A percentile compares a stretch with the other conserved stretches of the same genome.
phyloP scores from a whole-genome alignment of 2,888 invertebrate genomes.

The Tipula confusa region DNA sequence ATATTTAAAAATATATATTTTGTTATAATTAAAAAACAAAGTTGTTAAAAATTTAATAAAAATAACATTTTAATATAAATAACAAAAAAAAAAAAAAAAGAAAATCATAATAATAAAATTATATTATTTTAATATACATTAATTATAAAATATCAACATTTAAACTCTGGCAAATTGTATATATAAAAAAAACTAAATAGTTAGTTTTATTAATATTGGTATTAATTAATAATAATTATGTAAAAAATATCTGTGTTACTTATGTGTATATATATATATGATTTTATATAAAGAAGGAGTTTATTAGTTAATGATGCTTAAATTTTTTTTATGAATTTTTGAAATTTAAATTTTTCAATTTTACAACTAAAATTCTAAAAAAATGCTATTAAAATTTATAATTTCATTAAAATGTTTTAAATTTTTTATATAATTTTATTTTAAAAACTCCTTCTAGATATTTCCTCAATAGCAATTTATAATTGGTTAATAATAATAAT shows the following conservation, averaged over 20 bases:
- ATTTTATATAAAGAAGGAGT: conserved; percentile 7
- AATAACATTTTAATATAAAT: conserved; percentile 25
- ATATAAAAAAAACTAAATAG: conserved; percentile 17
- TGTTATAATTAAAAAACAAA: conserved; percentile 20
- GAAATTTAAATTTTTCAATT: neutral
- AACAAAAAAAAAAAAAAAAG: neutral
- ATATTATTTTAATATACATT: conserved; percentile 8
- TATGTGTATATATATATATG: neutral
- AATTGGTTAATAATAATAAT: neutral
- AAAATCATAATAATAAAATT: neutral
- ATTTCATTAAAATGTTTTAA: neutral
- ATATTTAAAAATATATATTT: neutral
- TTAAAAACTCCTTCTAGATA: conserved; percentile 13
- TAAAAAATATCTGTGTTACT: conserved; percentile 21
- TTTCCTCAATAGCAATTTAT: neutral
- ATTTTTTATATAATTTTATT: neutral
- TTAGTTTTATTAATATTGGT: conserved; percentile 25
- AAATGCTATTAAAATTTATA: neutral
- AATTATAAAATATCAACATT: conserved; percentile 25
- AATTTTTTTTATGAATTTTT: neutral
- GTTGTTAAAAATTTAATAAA: conserved; percentile 9
- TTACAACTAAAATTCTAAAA: neutral
- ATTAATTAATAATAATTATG: conserved; percentile 20
- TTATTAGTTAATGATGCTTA: neutral
- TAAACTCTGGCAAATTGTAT: conserved; percentile 25